phyloP scores from a whole-genome alignment of 2,113 vertebrate genomes.

The Pterocles burchelli region DNA sequence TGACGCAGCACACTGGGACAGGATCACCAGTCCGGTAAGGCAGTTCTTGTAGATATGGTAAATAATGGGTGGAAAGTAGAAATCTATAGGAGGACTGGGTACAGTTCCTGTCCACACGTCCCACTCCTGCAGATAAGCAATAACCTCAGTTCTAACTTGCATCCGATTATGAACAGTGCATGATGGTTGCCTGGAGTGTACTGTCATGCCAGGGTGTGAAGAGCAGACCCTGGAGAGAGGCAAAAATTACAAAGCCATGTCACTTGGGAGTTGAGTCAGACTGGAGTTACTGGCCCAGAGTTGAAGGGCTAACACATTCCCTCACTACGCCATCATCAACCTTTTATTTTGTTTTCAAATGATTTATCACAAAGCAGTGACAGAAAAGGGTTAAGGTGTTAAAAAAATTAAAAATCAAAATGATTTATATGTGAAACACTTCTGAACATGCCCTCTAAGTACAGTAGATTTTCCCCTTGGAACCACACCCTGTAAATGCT shows the following conservation, averaged over 20 bases:
- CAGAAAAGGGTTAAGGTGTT: conserved; percentile 60
- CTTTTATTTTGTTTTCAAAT: conserved; percentile 14
- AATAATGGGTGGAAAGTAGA: background rate
- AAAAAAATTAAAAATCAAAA: conserved; percentile 65
- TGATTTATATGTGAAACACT: conserved; percentile 83
- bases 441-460: conserved; percentile 84
- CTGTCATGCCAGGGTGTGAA: background rate
- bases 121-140: background rate
- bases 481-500: conserved; percentile 82
- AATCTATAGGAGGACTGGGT: background rate
- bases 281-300: background rate
- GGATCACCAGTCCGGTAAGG: background rate
- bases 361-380: background rate
- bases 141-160: background rate
- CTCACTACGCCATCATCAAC: background rate
- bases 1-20: accelerated
- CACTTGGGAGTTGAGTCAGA: background rate
- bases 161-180: accelerated
- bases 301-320: background rate
- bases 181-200: background rate
- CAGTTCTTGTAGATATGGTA: background rate
- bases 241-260: background rate
- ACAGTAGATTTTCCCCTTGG: conserved; percentile 79
- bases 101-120: background rate
- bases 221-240: background rate